A percentile compares a stretch with the other conserved stretches of the same genome.
phyloP scores from a whole-genome alignment of 2,888 invertebrate genomes.

The Ochlodes sylvanus region DNA sequence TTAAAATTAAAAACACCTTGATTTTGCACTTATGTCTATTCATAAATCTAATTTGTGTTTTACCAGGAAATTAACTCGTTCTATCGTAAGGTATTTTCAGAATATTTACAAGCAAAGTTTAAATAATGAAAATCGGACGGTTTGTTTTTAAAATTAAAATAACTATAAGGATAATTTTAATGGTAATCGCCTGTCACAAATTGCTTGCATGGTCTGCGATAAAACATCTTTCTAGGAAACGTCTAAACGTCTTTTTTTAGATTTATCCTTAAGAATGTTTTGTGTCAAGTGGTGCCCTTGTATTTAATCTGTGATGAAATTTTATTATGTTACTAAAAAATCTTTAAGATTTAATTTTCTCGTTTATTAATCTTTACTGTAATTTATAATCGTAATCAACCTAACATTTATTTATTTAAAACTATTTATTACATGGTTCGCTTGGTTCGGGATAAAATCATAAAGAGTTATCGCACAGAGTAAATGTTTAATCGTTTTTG shows the following conservation, averaged over 20 bases:
- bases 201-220: background rate
- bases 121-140: background rate
- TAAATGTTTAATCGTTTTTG: too few relatives aligned
- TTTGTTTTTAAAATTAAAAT: background rate
- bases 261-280: background rate
- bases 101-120: background rate
- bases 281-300: background rate
- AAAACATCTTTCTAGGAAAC: too few relatives aligned
- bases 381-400: too few relatives aligned
- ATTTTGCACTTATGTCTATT: constrained; percentile 6
- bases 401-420: too few relatives aligned
- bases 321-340: too few relatives aligned
- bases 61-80: background rate
- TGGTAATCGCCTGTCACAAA: background rate
- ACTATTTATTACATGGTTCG: too few relatives aligned
- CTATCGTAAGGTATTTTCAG: background rate
- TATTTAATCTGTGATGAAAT: background rate
- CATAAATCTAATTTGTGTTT: background rate
- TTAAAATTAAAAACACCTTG: constrained; percentile 8
- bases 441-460: too few relatives aligned
- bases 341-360: too few relatives aligned
- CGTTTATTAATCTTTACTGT: too few relatives aligned
- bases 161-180: background rate
- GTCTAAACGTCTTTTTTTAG: too few relatives aligned
- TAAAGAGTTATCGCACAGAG: too few relatives aligned